A percentile compares a stretch with the other conserved stretches of the same genome.
phyloP scores from a whole-genome alignment of 2,797 vertebrate genomes.

The Aplochiton taeniatus region DNA sequence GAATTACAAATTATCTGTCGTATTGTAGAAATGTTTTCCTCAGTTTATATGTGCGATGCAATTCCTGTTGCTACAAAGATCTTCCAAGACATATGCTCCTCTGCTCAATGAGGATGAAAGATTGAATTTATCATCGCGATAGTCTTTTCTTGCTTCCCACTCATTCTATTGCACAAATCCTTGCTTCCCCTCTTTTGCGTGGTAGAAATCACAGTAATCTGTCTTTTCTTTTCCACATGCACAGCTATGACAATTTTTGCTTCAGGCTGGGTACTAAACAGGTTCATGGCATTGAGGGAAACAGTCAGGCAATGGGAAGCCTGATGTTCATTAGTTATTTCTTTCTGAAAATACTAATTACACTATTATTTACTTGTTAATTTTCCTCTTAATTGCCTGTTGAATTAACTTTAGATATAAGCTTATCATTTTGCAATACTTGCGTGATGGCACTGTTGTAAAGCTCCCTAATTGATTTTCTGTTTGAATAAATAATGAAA shows the following conservation, averaged over 20 bases:
- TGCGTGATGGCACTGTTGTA: too few relatives aligned
- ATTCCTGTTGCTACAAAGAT: neutral
- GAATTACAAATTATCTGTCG: too few relatives aligned
- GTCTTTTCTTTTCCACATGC: neutral
- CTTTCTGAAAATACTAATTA: neutral
- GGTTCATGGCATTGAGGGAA: neutral
- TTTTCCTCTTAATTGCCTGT: neutral
- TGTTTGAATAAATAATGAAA: too few relatives aligned
- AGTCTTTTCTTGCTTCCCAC: slow-evolving; percentile 24
- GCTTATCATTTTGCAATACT: too few relatives aligned
- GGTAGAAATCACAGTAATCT: neutral
- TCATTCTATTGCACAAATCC: slow-evolving; percentile 12
- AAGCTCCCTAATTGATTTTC: too few relatives aligned
- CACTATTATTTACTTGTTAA: neutral
- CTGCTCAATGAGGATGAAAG: slow-evolving; percentile 15
- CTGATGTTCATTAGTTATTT: slow-evolving; percentile 3
- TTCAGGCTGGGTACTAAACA: slow-evolving; percentile 8
- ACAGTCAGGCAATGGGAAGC: slow-evolving; percentile 16
- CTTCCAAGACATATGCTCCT: slow-evolving; percentile 9
- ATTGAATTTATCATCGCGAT: slow-evolving; percentile 28
- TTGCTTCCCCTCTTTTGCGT: neutral
- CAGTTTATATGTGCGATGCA: slow-evolving; percentile 7
- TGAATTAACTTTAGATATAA: too few relatives aligned
- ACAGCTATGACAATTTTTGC: slow-evolving; percentile 2
- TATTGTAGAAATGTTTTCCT: neutral